Percentiles rank a stretch among this genome's conserved stretches.
phyloP scores from a whole-genome alignment of 1,140 invertebrate genomes.

The Muscidifurax raptorellus region DNA sequence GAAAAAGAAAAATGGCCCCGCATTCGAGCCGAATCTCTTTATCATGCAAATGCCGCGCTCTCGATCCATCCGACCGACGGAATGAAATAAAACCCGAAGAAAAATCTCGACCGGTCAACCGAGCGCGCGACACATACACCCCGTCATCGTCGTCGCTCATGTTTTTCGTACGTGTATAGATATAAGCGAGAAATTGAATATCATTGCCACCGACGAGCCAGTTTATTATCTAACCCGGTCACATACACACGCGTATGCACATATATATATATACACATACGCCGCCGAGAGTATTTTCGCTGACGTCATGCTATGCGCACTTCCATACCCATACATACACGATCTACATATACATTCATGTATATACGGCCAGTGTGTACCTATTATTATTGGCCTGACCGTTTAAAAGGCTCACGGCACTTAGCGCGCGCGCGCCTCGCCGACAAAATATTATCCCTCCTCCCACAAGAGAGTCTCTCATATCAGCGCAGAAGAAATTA shows the following conservation, averaged over 20 bases:
- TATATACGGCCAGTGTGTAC: neutral
- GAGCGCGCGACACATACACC: neutral
- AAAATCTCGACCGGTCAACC: conserved; percentile 10
- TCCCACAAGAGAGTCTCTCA: no score
- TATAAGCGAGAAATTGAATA: conserved; percentile 27
- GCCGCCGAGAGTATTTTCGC: neutral
- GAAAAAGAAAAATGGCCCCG: neutral
- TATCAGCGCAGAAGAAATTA: neutral
- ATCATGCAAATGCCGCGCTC: conserved; percentile 4
- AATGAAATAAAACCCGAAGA: neutral
- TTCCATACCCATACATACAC: neutral
- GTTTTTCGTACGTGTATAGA: no score
- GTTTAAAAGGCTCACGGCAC: neutral
- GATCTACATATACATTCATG: no score
- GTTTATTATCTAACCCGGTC: conserved; percentile 39
- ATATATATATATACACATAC: neutral
- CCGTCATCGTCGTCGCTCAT: no score
- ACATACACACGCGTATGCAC: conserved; percentile 9
- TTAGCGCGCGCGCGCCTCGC: neutral
- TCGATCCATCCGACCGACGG: conserved; percentile 2
- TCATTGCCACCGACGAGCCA: neutral
- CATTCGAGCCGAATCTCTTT: conserved; percentile 11
- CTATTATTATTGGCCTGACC: no score
- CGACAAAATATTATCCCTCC: no score
- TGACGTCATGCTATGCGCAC: neutral